Evolutionary conservation across 1,140 invertebrate species (phyloP).

Genomic region (Euglossa dilemma): DNA sequence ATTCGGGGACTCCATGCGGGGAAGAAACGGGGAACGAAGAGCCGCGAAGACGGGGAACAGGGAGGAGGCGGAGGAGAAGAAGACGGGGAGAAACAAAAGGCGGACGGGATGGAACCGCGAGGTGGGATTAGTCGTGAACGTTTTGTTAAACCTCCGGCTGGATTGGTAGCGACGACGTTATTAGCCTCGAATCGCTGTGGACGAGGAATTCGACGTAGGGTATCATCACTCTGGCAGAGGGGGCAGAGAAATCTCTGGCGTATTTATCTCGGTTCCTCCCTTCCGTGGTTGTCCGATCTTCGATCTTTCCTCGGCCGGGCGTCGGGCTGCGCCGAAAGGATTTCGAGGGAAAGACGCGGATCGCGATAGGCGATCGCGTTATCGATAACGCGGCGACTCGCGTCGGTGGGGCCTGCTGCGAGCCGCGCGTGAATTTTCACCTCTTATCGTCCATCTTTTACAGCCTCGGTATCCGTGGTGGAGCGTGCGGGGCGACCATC

Average conservation of each 20-base stretch:
- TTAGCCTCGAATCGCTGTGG: constrained; percentile 4
- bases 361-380: not conserved
- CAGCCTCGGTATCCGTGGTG: not conserved
- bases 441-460: not conserved
- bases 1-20: not conserved
- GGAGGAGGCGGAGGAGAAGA: not conserved
- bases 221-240: not conserved
- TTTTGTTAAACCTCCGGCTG: not conserved
- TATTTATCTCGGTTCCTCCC: not conserved
- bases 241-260: not conserved
- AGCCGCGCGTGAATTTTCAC: not conserved
- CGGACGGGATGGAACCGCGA: constrained; percentile 13
- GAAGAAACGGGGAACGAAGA: not conserved
- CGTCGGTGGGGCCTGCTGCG: not conserved
- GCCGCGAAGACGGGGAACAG: not conserved
- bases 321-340: not conserved
- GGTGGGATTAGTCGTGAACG: not conserved
- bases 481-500: not conserved
- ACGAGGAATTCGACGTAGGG: not conserved
- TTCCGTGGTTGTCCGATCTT: not conserved
- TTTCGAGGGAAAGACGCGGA: not conserved
- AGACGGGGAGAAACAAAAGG: constrained; percentile 50
- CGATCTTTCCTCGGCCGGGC: not conserved
- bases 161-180: not conserved
- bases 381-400: not conserved